phyloP scores from a whole-genome alignment of 2,797 vertebrate genomes.

The Allenopithecus nigroviridis region DNA sequence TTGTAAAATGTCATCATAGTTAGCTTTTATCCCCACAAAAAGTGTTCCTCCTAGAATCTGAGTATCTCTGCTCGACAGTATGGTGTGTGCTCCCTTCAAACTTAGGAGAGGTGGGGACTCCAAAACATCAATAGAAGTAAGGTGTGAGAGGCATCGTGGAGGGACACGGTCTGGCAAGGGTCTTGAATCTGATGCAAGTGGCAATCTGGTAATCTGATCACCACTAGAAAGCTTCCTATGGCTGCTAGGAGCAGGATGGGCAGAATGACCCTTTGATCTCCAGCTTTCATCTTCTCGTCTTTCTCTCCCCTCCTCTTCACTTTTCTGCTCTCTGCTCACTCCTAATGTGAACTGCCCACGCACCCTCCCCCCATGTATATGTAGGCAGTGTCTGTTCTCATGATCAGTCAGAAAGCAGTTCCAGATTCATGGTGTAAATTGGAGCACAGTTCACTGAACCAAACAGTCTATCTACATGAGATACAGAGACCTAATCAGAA shows the following conservation, averaged over 20 bases:
- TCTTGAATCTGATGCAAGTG: not conserved
- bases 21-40: not conserved
- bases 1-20: not conserved
- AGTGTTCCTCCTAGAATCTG: not conserved
- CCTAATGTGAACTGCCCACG: not conserved
- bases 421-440: not conserved
- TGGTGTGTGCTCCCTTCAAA: not conserved
- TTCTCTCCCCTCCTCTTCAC: not conserved
- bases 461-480: not conserved
- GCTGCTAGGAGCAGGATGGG: not conserved
- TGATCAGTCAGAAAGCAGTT: not conserved
- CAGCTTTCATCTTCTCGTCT: not conserved
- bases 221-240: not conserved
- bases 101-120: not conserved
- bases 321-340: not conserved
- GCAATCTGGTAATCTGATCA: not conserved
- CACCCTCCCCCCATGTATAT: rapidly evolving
- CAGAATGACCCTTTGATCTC: not conserved
- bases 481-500: not conserved
- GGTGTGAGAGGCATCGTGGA: not conserved
- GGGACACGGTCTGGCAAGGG: not conserved
- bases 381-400: not conserved
- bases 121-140: not conserved
- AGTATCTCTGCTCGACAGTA: not conserved
- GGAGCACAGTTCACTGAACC: not conserved